phyloP scores from a whole-genome alignment of 1,140 invertebrate genomes.

The Dendroctonus ponderosae region DNA sequence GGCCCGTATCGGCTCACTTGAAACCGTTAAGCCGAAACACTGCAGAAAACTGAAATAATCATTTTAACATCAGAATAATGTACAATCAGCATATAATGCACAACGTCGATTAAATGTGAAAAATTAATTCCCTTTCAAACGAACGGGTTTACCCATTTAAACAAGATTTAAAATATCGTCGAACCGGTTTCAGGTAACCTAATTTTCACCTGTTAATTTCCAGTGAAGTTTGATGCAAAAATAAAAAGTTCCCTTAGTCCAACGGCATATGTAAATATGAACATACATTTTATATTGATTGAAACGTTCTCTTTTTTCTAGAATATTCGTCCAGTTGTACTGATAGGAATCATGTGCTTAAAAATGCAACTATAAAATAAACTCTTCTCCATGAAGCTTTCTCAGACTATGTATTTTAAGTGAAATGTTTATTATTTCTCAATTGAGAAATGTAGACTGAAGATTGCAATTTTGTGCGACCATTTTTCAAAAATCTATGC shows the following conservation, averaged over 20 bases:
- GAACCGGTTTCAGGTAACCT: conserved; percentile 24
- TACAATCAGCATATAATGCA: conserved; percentile 18
- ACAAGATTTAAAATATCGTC: conserved; percentile 13
- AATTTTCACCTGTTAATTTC: conserved; percentile 26
- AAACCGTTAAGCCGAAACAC: no score
- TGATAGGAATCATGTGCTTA: no score
- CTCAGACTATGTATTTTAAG: no score
- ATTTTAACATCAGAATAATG: no score
- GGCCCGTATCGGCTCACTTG: not conserved
- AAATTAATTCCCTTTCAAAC: conserved; percentile 17
- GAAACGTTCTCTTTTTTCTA: no score
- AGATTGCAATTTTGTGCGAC: not conserved
- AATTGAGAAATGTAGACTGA: no score
- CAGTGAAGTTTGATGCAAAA: conserved; percentile 10
- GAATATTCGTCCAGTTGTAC: no score
- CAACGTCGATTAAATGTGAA: conserved; percentile 7
- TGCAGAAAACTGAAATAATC: no score
- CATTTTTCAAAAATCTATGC: not conserved
- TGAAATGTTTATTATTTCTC: no score
- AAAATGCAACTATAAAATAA: no score
- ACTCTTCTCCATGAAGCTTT: no score
- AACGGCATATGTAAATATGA: not conserved
- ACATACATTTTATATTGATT: no score
- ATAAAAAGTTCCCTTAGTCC: not conserved
- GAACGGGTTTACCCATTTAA: conserved; percentile 27